Conservation (phyloP, 2,113 vertebrate genomes). For the Cynoglossus semilaevis region DNA sequence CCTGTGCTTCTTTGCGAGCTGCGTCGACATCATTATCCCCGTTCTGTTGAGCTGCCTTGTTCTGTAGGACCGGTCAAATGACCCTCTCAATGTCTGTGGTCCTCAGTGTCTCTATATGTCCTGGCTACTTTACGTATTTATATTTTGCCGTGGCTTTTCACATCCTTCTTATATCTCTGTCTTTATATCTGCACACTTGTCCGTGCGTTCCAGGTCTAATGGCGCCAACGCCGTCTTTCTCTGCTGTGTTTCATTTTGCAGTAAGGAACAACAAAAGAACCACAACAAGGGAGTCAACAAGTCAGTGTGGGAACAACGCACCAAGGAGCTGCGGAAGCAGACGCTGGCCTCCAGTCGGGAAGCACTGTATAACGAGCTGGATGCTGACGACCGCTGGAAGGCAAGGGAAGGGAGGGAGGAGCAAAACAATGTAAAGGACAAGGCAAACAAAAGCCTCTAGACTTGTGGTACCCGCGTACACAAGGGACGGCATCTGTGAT, state of each 20-base stretch:
- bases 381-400: conserved; percentile 90
- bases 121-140: conserved; percentile 58
- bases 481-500: conserved; percentile 55
- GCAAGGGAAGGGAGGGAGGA: conserved; percentile 67
- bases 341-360: conserved; percentile 89
- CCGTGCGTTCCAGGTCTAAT: conserved; percentile 7
- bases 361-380: conserved; percentile 89
- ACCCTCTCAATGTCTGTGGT: conserved; percentile 55
- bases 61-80: conserved; percentile 44
- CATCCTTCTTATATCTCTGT: conserved; percentile 49
- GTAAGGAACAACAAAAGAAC: conserved; percentile 93
- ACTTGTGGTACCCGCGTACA: conserved; percentile 74
- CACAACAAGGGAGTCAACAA: conserved; percentile 80
- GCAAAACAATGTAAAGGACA: conserved; percentile 74
- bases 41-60: conserved; percentile 27
- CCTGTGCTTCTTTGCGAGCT: conserved; percentile 53
- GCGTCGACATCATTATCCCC: conserved; percentile 38
- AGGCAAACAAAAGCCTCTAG: conserved; percentile 63
- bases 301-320: conserved; percentile 94
- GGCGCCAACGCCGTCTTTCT: conserved; percentile 5
- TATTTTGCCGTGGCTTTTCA: conserved; percentile 54
- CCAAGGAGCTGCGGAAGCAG: conserved; percentile 90
- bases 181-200: conserved; percentile 15
- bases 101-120: conserved; percentile 53
- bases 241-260: conserved; percentile 57